These are phyloP conservation scores for Cosmorhoe ocellata DNA, from an alignment of 2,888 invertebrate genomes.

Conservation along the genomic window DNA sequence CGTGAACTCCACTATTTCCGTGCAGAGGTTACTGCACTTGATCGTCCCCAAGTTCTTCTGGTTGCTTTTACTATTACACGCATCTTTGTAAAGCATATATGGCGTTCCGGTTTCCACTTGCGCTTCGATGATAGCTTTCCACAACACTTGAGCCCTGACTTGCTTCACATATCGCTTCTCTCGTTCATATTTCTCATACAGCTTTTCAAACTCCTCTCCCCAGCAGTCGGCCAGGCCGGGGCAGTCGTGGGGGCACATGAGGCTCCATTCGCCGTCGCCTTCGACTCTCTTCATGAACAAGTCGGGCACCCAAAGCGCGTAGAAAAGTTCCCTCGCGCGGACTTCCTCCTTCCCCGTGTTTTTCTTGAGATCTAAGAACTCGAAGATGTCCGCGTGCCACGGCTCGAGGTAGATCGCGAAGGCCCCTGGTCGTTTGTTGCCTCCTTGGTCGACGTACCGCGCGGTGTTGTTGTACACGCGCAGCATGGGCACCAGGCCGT, in stretches of 20 bases:
- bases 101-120: conserved; percentile 99
- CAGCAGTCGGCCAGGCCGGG: conserved; percentile 95
- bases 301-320: conserved; percentile 99
- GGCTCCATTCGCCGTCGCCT: conserved; percentile 92
- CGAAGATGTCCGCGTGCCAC: conserved; percentile 99
- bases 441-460: conserved; percentile 98
- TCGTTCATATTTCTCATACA: conserved; percentile 94
- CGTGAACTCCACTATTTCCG: conserved; percentile 98
- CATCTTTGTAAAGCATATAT: conserved; percentile 98
- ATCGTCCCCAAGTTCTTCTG: conserved; percentile 99
- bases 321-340: conserved; percentile 97
- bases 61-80: conserved; percentile 98
- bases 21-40: conserved; percentile 98
- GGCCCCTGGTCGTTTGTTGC: conserved; percentile 98
- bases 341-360: conserved; percentile 98
- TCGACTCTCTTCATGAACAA: conserved; percentile 98
- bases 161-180: conserved; percentile 87
- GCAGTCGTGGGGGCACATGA: conserved; percentile 98
- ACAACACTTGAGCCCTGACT: conserved; percentile 92
- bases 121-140: conserved; percentile 96
- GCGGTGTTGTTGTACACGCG: conserved; percentile 98
- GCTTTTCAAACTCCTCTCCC: conserved; percentile 96
- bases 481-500: conserved; percentile 97
- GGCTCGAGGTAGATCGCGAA: conserved; percentile 99
- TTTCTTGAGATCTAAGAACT: conserved; percentile 96